phyloP scores from a whole-genome alignment of 2,888 invertebrate genomes.

The Micoletzkya japonica region DNA sequence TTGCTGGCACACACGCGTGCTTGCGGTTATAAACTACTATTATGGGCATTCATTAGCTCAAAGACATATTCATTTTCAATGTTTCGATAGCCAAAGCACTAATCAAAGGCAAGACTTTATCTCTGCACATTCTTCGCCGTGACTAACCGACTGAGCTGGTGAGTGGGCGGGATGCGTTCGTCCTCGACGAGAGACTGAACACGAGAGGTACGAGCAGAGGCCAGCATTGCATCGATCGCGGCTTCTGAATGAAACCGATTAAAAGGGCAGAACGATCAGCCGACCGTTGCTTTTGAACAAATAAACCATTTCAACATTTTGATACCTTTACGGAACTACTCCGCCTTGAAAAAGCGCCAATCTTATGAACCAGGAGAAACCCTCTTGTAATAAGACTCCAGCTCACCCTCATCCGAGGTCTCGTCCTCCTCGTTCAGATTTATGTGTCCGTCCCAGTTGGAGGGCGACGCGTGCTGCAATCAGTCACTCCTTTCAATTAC shows the following conservation, averaged over 20 bases:
- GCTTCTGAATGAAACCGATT: slow-evolving; percentile 40
- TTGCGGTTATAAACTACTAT: too few species aligned
- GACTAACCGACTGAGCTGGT: slow-evolving; percentile 34
- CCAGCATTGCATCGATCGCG: slow-evolving; percentile 53
- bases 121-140: neutral
- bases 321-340: neutral
- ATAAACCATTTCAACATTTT: neutral
- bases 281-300: neutral
- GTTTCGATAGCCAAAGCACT: neutral
- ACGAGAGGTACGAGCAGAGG: slow-evolving; percentile 34
- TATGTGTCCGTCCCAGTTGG: slow-evolving; percentile 49
- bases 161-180: slow-evolving; percentile 43
- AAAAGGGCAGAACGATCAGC: neutral
- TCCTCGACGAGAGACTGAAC: slow-evolving; percentile 27
- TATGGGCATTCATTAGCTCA: too few species aligned
- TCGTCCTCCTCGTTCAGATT: slow-evolving; percentile 43
- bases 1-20: too few species aligned
- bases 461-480: slow-evolving; percentile 16
- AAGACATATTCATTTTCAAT: neutral
- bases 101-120: neutral
- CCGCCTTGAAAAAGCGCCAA: neutral
- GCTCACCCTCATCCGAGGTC: slow-evolving; percentile 34
- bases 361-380: neutral
- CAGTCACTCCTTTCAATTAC: neutral
- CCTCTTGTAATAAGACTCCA: neutral